These are phyloP conservation scores for Ganaspis brasiliensis DNA, from an alignment of 2,888 invertebrate genomes.

Conservation along the genomic window DNA sequence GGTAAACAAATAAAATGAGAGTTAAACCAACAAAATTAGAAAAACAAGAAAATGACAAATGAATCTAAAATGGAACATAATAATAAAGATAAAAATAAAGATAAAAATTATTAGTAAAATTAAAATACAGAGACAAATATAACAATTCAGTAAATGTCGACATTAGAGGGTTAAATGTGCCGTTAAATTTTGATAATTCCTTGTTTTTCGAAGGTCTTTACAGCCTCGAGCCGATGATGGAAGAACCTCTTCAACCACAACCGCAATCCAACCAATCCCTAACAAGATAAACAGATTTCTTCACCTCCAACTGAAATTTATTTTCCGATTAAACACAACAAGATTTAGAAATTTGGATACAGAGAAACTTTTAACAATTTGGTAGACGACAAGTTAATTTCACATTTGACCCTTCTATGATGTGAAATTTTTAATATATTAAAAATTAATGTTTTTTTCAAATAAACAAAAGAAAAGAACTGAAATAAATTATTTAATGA, in stretches of 20 bases:
- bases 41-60: no score
- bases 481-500: no score
- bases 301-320: conserved; percentile 41
- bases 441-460: no score
- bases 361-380: conserved; percentile 18
- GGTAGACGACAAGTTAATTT: conserved; percentile 11
- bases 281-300: conserved; percentile 38
- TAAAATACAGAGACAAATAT: no score
- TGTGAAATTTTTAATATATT: no score
- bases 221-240: conserved; percentile 42
- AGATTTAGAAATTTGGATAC: conserved; percentile 35
- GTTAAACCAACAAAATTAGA: no score
- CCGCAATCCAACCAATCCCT: conserved; percentile 15
- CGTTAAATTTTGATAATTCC: neutral
- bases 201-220: conserved; percentile 25
- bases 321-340: conserved; percentile 32
- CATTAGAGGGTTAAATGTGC: conserved; percentile 8
- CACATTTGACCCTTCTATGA: conserved; percentile 33
- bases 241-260: conserved; percentile 34
- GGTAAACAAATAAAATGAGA: no score
- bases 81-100: no score
- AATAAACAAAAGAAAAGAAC: no score
- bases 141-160: neutral
- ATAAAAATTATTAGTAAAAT: no score
- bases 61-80: no score